Percentiles rank a stretch among this genome's conserved stretches.
Evolutionary conservation across 2,797 vertebrate genomes (phyloP).

Genomic region (Mormyrops attenuatus): DNA sequence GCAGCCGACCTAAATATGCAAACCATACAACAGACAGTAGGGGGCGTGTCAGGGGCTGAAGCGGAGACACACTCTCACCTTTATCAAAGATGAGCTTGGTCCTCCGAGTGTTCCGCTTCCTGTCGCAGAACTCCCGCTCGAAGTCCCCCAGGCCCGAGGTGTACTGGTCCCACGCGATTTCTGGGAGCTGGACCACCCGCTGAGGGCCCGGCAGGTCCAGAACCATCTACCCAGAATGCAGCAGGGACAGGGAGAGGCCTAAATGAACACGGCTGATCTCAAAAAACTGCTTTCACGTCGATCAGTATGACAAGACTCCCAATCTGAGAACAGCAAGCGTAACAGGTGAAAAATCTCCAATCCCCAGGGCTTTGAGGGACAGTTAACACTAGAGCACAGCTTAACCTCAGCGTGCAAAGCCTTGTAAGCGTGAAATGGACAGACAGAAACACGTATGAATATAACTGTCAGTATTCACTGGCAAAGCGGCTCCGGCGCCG

Average conservation of each 20-base stretch:
- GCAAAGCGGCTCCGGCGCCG: no score
- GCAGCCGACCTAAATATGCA: not conserved
- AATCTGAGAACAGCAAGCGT: not conserved
- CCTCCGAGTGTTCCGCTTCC: constrained; percentile 87
- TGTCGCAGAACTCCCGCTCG: constrained; percentile 89
- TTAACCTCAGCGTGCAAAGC: not conserved
- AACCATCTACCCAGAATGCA: constrained; percentile 65
- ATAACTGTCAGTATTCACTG: not conserved
- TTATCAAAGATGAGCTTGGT: constrained; percentile 93
- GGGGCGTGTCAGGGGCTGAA: not conserved
- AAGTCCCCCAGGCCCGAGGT: constrained; percentile 91
- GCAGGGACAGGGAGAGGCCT: not conserved
- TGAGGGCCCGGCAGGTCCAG: constrained; percentile 89
- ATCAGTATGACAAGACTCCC: not conserved
- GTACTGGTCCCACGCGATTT: constrained; percentile 95
- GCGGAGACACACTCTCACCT: constrained; percentile 56
- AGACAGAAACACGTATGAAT: not conserved
- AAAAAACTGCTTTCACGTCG: not conserved
- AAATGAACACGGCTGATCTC: not conserved
- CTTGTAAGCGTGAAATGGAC: not conserved
- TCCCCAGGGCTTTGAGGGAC: not conserved
- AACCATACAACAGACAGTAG: not conserved
- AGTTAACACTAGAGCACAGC: not conserved
- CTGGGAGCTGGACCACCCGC: constrained; percentile 92
- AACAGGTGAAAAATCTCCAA: not conserved